A percentile compares a stretch with the other conserved stretches of the same genome.
Evolutionary conservation across 1,140 invertebrate genomes (phyloP).

Genomic region (Brachionus rotundiformis): DNA sequence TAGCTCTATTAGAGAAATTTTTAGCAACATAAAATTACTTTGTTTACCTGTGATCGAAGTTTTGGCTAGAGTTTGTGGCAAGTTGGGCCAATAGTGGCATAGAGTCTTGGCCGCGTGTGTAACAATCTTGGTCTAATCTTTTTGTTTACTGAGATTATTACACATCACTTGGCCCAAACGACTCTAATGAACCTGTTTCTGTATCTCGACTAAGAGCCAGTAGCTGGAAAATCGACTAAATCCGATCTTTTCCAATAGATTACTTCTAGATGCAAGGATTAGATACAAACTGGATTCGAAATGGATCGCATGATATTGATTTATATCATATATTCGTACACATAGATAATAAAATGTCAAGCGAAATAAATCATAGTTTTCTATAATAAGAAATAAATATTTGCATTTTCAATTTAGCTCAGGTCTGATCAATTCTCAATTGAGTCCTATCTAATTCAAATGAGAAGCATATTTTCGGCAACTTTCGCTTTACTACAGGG

Average conservation of each 20-base stretch:
- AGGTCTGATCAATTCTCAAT: neutral
- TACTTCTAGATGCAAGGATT: constrained; percentile 28
- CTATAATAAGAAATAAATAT: neutral
- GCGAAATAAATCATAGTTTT: neutral
- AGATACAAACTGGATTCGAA: constrained; percentile 3
- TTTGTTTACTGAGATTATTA: constrained; percentile 39
- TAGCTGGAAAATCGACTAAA: neutral
- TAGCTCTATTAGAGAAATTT: neutral
- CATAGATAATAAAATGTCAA: constrained; percentile 28
- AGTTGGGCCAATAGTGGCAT: neutral
- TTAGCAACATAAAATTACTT: neutral
- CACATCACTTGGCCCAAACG: constrained; percentile 23
- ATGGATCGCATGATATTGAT: constrained; percentile 34
- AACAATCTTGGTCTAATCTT: constrained; percentile 17
- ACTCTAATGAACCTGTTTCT: constrained; percentile 43
- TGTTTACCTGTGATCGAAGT: neutral
- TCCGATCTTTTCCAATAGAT: constrained; percentile 45
- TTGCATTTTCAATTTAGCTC: constrained; percentile 27
- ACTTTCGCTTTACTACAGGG: constrained; percentile 10
- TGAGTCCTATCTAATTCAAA: neutral
- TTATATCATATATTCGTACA: constrained; percentile 25
- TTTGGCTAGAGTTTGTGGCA: neutral
- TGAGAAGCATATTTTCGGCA: constrained; percentile 1
- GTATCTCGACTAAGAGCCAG: neutral
- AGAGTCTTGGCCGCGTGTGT: neutral